phyloP scores from a whole-genome alignment of 2,797 vertebrate species.

The Luscinia luscinia region DNA sequence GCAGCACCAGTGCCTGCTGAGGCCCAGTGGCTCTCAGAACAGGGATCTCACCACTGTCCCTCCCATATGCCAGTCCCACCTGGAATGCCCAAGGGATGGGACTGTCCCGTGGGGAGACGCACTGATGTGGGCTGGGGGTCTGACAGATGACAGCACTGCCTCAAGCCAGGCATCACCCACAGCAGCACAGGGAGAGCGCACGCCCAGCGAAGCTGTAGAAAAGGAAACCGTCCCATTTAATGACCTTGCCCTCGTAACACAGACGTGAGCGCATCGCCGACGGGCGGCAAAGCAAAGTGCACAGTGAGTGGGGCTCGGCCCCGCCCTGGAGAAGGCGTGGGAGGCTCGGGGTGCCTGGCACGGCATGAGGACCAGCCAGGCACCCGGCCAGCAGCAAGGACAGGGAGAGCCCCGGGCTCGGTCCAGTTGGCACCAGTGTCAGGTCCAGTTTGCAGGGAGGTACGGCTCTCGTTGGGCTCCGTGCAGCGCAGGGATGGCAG shows the following conservation, averaged over 20 bases:
- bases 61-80: background rate
- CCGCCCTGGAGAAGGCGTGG: background rate
- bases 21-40: background rate
- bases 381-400: background rate
- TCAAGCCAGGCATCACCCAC: fast-evolving
- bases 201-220: conserved; percentile 3
- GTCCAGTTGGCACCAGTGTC: conserved; percentile 70
- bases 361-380: background rate
- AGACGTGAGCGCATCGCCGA: background rate
- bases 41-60: background rate
- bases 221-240: conserved; percentile 67
- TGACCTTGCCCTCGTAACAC: conserved; percentile 37
- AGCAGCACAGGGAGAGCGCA: conserved; percentile 29
- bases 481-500: background rate
- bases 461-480: background rate
- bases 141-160: fast-evolving
- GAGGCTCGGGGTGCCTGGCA: background rate
- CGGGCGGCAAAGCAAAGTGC: conserved; percentile 59
- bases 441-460: conserved; percentile 58
- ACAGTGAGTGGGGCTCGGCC: background rate
- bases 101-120: background rate
- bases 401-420: background rate
- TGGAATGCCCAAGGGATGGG: fast-evolving
- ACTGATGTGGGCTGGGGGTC: fast-evolving
- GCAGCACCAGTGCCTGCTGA: background rate